These are phyloP conservation scores for Pandemis heparana DNA, from an alignment of 2,888 invertebrate genomes.

Conservation along the genomic window DNA sequence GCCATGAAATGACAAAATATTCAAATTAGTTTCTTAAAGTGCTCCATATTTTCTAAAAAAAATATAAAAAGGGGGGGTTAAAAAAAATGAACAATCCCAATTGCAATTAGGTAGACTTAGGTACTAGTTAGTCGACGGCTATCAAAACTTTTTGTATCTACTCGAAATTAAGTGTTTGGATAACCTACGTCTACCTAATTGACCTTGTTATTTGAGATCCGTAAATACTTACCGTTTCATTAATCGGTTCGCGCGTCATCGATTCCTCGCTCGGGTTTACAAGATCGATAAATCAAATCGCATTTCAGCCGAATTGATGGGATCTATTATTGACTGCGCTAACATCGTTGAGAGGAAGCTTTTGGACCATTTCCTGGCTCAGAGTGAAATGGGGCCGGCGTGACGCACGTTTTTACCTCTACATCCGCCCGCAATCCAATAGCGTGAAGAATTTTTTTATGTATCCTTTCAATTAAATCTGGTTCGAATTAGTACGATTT, in stretches of 20 bases:
- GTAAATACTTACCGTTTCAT: slow-evolving; percentile 20
- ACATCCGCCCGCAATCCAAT: slow-evolving; percentile 73
- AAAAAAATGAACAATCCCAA: no score
- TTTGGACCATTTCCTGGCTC: slow-evolving; percentile 79
- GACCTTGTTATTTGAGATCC: slow-evolving; percentile 43
- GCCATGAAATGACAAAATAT: no score
- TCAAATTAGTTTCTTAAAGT: no score
- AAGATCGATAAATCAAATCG: slow-evolving; percentile 63
- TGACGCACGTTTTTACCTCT: slow-evolving; percentile 74
- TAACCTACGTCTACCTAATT: slow-evolving; percentile 32
- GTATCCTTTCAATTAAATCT: slow-evolving; percentile 53
- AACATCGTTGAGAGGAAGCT: slow-evolving; percentile 78
- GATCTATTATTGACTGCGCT: slow-evolving; percentile 81
- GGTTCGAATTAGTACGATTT: slow-evolving; percentile 37
- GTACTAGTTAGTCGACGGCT: background rate
- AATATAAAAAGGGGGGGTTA: no score
- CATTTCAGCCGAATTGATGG: slow-evolving; percentile 58
- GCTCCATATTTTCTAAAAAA: no score
- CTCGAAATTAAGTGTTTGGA: background rate
- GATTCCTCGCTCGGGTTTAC: slow-evolving; percentile 62
- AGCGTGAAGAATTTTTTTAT: slow-evolving; percentile 59
- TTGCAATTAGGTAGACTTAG: no score
- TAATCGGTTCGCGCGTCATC: slow-evolving; percentile 53
- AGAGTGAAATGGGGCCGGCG: slow-evolving; percentile 78
- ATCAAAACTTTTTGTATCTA: background rate